Evolutionary conservation across 2,888 invertebrate species (phyloP), one percentile per base, ranked within the genome.

Genomic region (Cataglyphis altisquamis): DNA sequence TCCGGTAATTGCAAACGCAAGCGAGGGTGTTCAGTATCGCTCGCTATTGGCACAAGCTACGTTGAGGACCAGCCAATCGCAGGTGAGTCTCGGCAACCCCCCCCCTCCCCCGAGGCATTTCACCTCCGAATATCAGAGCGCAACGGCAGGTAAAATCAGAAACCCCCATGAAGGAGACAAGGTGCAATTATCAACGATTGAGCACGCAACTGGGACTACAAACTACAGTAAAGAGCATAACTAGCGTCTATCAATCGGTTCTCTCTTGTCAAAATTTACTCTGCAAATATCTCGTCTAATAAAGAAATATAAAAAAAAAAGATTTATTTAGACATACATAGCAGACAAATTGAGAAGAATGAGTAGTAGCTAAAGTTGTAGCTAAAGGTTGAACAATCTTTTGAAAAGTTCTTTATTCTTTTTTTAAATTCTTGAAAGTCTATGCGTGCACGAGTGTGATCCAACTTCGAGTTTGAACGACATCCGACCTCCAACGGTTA

Each of bases 401-500:
- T 21, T 3, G 0, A 48, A 21, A 62, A 62, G 10, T 48, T 9
- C 39, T 55, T 25, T 39, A 48, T 55, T 3, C 0, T 3, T 45
- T 3, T 45, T 45, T 15, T 1, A 15, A 25, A 66, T 41, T 67
- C 8, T 15, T 52, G n/a, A 18, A 48, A 48, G 48, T 48, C 18
- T 52, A 52, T n/a, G n/a, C n/a, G 2, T 52, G 8, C 21, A 32
- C 10, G 25, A 75, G 21, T 52, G 45, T 32, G 62, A 57, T 52
- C 18, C 8, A 10, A n/a, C 25, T 57, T 57, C 36, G 57, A 82
- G 67, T 84, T 64, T 82, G 68, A 85, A 75, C 66, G 82, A 74
- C 84, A 89, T 60, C 73, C 84, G 87, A 90, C 88, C 89, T 87
- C 91, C 91, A 94, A 94, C 94, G 94, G 94, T 94, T 95, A 95